These are phyloP conservation scores for Philypnodon macrostomus DNA, from an alignment of 2,797 vertebrate species.

Conservation along the genomic window DNA sequence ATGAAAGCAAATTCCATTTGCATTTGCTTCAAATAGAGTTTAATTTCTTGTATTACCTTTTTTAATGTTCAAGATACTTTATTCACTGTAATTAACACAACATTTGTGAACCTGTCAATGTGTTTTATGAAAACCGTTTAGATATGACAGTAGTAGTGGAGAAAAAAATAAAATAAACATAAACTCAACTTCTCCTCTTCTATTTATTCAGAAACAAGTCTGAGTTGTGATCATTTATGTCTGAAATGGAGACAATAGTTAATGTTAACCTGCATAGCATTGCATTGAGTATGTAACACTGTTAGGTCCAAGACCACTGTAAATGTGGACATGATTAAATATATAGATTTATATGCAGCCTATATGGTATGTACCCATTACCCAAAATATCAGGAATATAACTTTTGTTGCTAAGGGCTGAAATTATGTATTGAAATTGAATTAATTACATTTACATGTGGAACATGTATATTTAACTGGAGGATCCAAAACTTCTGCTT, in stretches of 20 bases:
- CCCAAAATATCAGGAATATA: slow-evolving; percentile 28
- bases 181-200: slow-evolving; percentile 70
- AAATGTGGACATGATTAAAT: slow-evolving; percentile 16
- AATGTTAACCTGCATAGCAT: slow-evolving; percentile 18
- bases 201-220: slow-evolving; percentile 68
- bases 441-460: not conserved
- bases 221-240: slow-evolving; percentile 59
- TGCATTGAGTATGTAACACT: slow-evolving; percentile 19
- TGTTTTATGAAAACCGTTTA: slow-evolving; percentile 67
- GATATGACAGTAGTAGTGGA: slow-evolving; percentile 64
- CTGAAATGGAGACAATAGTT: slow-evolving; percentile 47
- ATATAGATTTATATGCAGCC: slow-evolving; percentile 12
- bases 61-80: no score
- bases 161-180: slow-evolving; percentile 72
- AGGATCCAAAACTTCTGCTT: slow-evolving; percentile 13
- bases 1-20: slow-evolving; percentile 56
- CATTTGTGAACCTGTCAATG: slow-evolving; percentile 77
- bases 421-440: slow-evolving; percentile 5
- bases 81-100: slow-evolving; percentile 73
- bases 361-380: slow-evolving; percentile 39
- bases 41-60: slow-evolving; percentile 64
- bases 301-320: slow-evolving; percentile 25
- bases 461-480: not conserved
- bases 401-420: slow-evolving; percentile 50
- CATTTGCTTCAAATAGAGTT: slow-evolving; percentile 50